Percentiles rank a stretch among this genome's conserved stretches.
These are phyloP conservation scores for Myotis pilosus DNA, from an alignment of 2,797 vertebrate genomes.

Conservation along the genomic window DNA sequence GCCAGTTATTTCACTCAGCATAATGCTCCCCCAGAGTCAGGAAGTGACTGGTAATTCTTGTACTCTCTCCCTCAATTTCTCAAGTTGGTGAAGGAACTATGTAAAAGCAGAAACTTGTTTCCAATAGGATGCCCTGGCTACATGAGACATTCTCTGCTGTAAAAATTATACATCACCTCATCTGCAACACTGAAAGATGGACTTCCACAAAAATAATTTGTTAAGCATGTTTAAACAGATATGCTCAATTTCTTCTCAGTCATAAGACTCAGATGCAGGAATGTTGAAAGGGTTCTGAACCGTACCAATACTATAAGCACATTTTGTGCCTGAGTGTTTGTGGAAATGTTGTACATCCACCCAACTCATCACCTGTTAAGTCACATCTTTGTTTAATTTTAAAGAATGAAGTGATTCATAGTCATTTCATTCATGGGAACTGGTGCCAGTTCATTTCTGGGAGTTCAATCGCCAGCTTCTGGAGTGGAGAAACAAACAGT, in stretches of 20 bases:
- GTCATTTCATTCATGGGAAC: constrained; percentile 64
- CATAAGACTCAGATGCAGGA: neutral
- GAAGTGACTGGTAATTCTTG: neutral
- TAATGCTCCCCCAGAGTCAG: neutral
- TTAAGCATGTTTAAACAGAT: constrained; percentile 61
- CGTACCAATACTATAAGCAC: constrained; percentile 17
- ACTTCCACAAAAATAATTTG: neutral
- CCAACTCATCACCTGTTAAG: constrained; percentile 74
- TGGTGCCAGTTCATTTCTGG: constrained; percentile 58
- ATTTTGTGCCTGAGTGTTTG: constrained; percentile 39
- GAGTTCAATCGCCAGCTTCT: constrained; percentile 48
- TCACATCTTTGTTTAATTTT: constrained; percentile 73
- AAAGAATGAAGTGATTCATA: constrained; percentile 73
- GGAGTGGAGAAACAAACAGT: constrained; percentile 49
- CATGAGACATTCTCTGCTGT: neutral
- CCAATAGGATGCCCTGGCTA: neutral
- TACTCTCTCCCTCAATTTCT: neutral
- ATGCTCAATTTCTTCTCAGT: neutral
- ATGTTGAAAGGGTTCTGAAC: constrained; percentile 6
- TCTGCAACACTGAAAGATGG: constrained; percentile 37
- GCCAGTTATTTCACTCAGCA: neutral
- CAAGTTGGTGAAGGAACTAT: neutral
- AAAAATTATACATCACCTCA: neutral
- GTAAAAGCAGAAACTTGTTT: constrained; percentile 35
- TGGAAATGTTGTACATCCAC: constrained; percentile 56